Percentiles rank a stretch among this genome's conserved stretches.
Evolutionary conservation across 2,113 vertebrate genomes (phyloP).

Genomic region (Conger conger): DNA sequence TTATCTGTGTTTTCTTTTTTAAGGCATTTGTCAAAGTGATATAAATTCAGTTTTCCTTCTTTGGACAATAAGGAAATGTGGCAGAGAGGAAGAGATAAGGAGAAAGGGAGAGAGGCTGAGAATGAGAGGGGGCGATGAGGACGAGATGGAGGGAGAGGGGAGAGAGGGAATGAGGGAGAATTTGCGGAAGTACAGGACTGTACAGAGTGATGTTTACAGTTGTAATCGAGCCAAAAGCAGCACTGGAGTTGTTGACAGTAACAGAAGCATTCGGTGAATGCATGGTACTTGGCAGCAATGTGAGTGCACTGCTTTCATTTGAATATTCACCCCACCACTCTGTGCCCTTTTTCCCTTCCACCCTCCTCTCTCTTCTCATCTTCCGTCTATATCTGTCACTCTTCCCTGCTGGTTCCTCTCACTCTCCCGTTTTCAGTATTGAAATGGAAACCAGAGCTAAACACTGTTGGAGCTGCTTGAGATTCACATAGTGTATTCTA

Average conservation of each 20-base stretch:
- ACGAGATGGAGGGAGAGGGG: no score
- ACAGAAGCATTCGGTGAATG: constrained; percentile 1
- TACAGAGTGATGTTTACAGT: constrained; percentile 1
- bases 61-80: neutral
- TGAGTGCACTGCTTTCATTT: neutral
- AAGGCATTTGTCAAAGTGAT: no score
- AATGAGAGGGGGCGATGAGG: neutral
- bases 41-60: neutral
- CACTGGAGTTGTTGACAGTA: constrained; percentile 14
- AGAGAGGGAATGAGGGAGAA: neutral
- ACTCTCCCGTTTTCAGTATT: constrained; percentile 24
- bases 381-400: neutral
- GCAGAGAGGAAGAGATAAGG: neutral
- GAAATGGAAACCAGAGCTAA: constrained; percentile 21
- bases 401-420: neutral
- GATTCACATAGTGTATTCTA: constrained; percentile 30
- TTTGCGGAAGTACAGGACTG: neutral
- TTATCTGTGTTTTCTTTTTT: neutral
- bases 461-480: constrained; percentile 31
- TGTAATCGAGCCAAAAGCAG: constrained; percentile 33
- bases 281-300: constrained; percentile 1
- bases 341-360: neutral
- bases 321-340: neutral
- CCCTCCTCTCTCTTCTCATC: neutral
- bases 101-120: constrained; percentile 8